phyloP scores from a whole-genome alignment of 2,113 vertebrate species.

The Acrocephalus arundinaceus region DNA sequence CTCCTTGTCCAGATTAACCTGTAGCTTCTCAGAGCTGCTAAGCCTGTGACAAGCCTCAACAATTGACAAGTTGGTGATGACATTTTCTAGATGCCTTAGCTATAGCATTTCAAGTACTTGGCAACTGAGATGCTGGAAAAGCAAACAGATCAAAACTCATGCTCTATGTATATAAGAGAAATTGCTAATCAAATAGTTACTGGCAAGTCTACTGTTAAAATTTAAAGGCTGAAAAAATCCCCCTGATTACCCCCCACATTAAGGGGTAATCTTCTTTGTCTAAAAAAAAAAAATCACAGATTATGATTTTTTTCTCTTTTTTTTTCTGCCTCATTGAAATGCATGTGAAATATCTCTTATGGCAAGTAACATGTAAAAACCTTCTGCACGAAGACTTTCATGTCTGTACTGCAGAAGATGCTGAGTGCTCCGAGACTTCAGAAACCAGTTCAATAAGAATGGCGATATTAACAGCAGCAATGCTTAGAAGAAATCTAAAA shows the following conservation, averaged over 20 bases:
- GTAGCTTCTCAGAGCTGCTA: conserved; percentile 1
- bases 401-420: background rate
- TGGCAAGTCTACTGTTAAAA: background rate
- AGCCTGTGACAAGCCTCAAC: background rate
- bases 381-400: background rate
- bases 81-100: background rate
- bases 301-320: background rate
- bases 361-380: background rate
- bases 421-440: background rate
- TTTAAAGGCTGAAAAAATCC: background rate
- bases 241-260: background rate
- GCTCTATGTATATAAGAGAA: background rate
- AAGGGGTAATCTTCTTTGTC: background rate
- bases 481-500: background rate
- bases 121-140: background rate
- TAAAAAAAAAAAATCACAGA: background rate
- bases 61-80: background rate
- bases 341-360: background rate
- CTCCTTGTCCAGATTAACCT: background rate
- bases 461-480: background rate
- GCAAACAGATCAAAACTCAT: background rate
- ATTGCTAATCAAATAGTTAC: background rate
- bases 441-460: background rate
- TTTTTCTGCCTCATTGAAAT: background rate
- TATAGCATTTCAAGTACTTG: conserved; percentile 16